These are phyloP conservation scores for Synodontis membranacea DNA, from an alignment of 2,113 vertebrate species.

Conservation along the genomic window DNA sequence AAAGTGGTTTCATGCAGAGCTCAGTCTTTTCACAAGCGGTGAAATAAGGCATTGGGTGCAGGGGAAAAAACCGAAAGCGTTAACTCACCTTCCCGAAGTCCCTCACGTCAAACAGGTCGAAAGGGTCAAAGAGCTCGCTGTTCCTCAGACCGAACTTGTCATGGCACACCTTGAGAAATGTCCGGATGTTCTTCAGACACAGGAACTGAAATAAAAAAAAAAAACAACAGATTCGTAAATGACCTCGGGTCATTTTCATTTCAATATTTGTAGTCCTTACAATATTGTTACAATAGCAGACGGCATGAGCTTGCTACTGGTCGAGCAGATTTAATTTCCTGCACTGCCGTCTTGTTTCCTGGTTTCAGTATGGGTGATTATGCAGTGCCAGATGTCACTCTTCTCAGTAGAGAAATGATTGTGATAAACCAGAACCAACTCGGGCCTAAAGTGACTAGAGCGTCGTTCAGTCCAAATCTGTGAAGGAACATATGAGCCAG, in stretches of 20 bases:
- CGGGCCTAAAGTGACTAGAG: background rate
- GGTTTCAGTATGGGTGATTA: conserved; percentile 19
- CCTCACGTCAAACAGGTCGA: conserved; percentile 96
- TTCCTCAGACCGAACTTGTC: conserved; percentile 92
- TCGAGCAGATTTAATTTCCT: conserved; percentile 22
- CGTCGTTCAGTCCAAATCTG: background rate
- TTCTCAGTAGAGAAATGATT: background rate
- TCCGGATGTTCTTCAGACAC: conserved; percentile 97
- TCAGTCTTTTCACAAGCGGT: background rate
- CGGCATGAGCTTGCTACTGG: background rate
- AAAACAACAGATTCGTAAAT: background rate
- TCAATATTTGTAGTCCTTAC: background rate
- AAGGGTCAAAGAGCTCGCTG: conserved; percentile 96
- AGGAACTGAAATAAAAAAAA: conserved; percentile 78
- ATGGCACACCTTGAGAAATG: conserved; percentile 95
- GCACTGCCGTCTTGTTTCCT: conserved; percentile 3
- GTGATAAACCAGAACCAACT: conserved; percentile 13
- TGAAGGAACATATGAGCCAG: background rate
- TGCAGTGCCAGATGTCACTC: conserved; percentile 11
- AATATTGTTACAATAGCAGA: conserved; percentile 12
- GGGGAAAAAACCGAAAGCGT: background rate
- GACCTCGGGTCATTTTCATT: background rate
- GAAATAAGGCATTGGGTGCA: background rate
- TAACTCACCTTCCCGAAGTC: conserved; percentile 97
- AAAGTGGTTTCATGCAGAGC: conserved; percentile 2